Conservation (phyloP, 2,797 vertebrate species). For the Lepus oiostolus region DNA sequence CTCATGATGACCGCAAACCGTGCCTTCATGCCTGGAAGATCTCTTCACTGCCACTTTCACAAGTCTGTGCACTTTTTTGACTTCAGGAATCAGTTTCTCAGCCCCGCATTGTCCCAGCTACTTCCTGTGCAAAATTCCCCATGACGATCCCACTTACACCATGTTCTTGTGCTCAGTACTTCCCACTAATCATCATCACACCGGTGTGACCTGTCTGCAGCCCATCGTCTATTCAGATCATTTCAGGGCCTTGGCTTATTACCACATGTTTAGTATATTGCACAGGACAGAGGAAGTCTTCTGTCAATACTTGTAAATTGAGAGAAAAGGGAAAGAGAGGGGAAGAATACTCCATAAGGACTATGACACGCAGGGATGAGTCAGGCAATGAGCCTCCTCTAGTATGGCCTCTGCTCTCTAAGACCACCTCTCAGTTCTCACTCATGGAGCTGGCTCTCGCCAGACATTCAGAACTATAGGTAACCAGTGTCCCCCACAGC, state of each 20-base stretch:
- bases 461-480: not conserved
- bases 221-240: not conserved
- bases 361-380: not conserved
- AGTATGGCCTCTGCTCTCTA: not conserved
- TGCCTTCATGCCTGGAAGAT: not conserved
- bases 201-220: not conserved
- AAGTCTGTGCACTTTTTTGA: not conserved
- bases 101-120: not conserved
- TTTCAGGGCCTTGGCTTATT: not conserved
- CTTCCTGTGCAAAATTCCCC: not conserved
- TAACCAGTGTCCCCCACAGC: accelerated
- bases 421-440: not conserved
- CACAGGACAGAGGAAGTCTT: not conserved
- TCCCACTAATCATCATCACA: not conserved
- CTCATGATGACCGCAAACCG: not conserved
- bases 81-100: not conserved
- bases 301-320: not conserved
- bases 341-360: not conserved
- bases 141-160: not conserved
- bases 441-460: not conserved
- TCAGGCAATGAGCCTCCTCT: not conserved
- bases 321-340: not conserved
- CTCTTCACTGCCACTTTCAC: not conserved
- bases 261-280: not conserved
- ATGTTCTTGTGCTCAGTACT: not conserved